These are phyloP conservation scores for Procambarus clarkii DNA, from an alignment of 1,140 invertebrate genomes.

Conservation along the genomic window DNA sequence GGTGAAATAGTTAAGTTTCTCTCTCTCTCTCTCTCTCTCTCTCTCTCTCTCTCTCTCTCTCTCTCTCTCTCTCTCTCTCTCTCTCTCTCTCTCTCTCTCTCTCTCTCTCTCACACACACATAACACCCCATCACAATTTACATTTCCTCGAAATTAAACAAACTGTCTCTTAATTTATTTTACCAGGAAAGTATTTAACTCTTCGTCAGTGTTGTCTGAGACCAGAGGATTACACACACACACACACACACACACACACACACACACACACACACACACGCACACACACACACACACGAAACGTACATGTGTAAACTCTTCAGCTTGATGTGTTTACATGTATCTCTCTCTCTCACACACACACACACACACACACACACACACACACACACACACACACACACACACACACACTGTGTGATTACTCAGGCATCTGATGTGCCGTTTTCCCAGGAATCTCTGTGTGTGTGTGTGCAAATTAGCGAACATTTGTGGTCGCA, in stretches of 20 bases:
- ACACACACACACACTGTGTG: neutral
- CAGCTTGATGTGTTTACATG: neutral
- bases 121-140: neutral
- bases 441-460: too few relatives aligned
- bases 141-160: neutral
- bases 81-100: too few relatives aligned
- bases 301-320: neutral
- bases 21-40: neutral
- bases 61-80: neutral
- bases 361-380: neutral
- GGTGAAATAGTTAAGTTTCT: too few relatives aligned
- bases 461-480: too few relatives aligned
- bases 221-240: too few relatives aligned
- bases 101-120: neutral
- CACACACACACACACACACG: neutral
- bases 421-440: neutral
- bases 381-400: neutral
- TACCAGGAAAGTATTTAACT: neutral
- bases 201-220: neutral
- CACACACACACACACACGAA: neutral
- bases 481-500: too few relatives aligned
- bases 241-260: neutral
- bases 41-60: constrained; percentile 26
- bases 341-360: neutral
- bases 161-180: neutral